Base-by-base conservation (phyloP, 2,888 invertebrate genomes). In the Acanthoscelides obtectus region DNA sequence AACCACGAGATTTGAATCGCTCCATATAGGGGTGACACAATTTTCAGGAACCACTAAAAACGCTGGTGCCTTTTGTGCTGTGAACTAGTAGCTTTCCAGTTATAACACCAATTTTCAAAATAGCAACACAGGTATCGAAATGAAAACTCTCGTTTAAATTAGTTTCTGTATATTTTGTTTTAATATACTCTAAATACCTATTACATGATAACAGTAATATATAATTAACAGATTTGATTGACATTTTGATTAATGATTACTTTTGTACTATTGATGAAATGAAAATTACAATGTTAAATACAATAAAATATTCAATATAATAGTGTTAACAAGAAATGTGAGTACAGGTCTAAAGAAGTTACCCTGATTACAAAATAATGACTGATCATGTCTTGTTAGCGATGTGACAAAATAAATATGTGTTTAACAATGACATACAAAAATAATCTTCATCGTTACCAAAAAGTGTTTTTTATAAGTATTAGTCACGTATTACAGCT, bases 221-320 rank as follows among this genome's bases (percentile, higher is more conserved):
- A 66, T 73, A 69, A 72, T 75, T 71, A 72, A 75, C 75, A 75
- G 71, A 70, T 77, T 77, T 77, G 76, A 76, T 77, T 76, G 75
- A 75, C 75, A 73, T 71, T 75, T 72, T 71, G 70, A 74, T 77
- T 75, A 77, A 75, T 75, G 67, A 74, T 76, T 71, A 73, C 69
- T 73, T 79, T 80, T 79, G 79, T 80, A 80, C 80, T 78, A 78
- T 78, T 75, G 75, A 75, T 74, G 74, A 75, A 75, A 74, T 69
- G 69, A 69, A 74, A 76, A 70, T 68, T 45, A 45, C 45, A 70
- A 45, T 69, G 71, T 74, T 71, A 71, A 72, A 21, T 25, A 70
- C 22, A 66, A 66, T 2, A 20, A 20, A 70, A 66, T 66, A 27
- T 25, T 45, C 45, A 45, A 45, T 45, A 45, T 45, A 45, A 12